Base-by-base conservation (phyloP, 2,888 invertebrate species). In the Clivina fossor region DNA sequence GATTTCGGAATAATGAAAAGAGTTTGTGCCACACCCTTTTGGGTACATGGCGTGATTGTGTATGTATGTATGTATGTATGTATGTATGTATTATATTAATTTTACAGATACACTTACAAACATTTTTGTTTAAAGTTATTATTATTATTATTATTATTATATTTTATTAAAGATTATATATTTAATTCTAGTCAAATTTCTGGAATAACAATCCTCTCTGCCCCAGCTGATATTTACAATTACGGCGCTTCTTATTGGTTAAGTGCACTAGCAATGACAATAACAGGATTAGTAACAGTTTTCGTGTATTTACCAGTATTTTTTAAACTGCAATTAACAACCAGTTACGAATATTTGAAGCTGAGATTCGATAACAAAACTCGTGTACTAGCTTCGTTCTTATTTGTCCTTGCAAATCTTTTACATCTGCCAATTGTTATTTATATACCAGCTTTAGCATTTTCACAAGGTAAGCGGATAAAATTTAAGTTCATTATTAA, bases 151-250 rank as follows among this genome's bases (percentile, higher is more conserved):
- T n/a, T n/a, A n/a, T n/a, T n/a, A n/a, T n/a, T n/a, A n/a, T n/a
- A n/a, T n/a, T n/a, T n/a, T n/a, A n/a, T n/a, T n/a, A n/a, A n/a
- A n/a, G n/a, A n/a, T n/a, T n/a, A n/a, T n/a, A n/a, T n/a, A n/a
- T n/a, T n/a, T n/a, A n/a, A n/a, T n/a, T n/a, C 38, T 71, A 88
- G 88, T 66, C 85, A 86, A 60, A 73, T 88, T 64, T 88, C 88
- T 3, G 88, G 87, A 26, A 83, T 88, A 37, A 86, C 87, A 0
- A 72, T 89, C 4, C 76, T 90, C 7, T 88, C 86, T 0, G 80
- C 86, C 4, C 88, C 47, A 1, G 20, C 47, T 3, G 47, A 47
- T 33, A 24, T 47, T 20, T 47, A 47, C 16, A 11, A 7, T 11
- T 35, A 47, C n/a, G 47, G 89, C 2, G 83, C 83, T 0, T 81